phyloP scores from a whole-genome alignment of 2,113 vertebrate genomes.

The Campylomormyrus tamandua region DNA sequence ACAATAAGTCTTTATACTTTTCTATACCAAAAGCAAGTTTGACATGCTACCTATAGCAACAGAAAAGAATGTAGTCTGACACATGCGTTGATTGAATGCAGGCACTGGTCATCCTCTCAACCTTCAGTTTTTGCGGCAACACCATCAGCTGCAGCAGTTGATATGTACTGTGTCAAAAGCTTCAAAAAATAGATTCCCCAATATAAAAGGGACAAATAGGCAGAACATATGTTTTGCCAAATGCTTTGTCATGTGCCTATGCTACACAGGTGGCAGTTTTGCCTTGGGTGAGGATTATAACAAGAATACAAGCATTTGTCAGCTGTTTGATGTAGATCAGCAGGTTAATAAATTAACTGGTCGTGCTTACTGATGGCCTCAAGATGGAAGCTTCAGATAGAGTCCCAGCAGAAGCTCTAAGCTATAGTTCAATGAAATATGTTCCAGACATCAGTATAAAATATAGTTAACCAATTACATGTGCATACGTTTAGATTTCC shows the following conservation, averaged over 20 bases:
- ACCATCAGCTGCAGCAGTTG: background rate
- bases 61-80: background rate
- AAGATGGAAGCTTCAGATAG: background rate
- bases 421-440: background rate
- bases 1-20: background rate
- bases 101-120: background rate
- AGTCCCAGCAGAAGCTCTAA: background rate
- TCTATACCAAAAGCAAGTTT: background rate
- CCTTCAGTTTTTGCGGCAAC: background rate
- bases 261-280: background rate
- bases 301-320: background rate
- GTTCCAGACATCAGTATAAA: background rate
- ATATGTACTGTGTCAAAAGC: background rate
- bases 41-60: background rate
- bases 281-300: conserved; percentile 1
- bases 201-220: background rate
- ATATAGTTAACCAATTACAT: background rate
- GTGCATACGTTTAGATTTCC: background rate
- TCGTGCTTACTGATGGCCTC: background rate
- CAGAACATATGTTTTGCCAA: background rate
- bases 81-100: background rate
- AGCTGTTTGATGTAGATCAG: conserved; percentile 1
- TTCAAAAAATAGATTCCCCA: background rate
- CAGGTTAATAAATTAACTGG: background rate
- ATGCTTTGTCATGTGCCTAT: background rate